phyloP scores from a whole-genome alignment of 1,140 invertebrate species.

The Sarcophaga peregrina region DNA sequence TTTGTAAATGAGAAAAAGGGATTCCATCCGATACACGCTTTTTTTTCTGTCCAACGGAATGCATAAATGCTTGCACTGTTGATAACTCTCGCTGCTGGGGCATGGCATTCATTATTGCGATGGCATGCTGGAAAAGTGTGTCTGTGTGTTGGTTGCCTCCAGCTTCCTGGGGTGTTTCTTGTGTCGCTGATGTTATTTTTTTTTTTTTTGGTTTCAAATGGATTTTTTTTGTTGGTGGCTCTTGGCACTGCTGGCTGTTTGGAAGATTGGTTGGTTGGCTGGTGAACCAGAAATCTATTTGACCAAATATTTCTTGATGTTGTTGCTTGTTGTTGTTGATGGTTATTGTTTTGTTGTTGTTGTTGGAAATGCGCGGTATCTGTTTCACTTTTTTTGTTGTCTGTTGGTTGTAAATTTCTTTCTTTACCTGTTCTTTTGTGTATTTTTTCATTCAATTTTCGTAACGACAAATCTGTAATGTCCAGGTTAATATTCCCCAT shows the following conservation, averaged over 20 bases:
- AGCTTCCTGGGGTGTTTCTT: slow-evolving; percentile 36
- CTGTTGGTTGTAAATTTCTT: slow-evolving; percentile 8
- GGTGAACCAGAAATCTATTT: slow-evolving; percentile 27
- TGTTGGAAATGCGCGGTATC: slow-evolving; percentile 16
- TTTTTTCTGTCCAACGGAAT: background rate
- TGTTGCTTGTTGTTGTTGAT: background rate
- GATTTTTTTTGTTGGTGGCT: background rate
- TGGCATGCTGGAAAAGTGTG: background rate
- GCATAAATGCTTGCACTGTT: slow-evolving; percentile 23
- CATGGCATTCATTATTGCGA: slow-evolving; percentile 12
- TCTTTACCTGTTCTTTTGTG: slow-evolving; percentile 10
- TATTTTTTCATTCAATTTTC: slow-evolving; percentile 32
- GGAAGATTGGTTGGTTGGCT: too few relatives aligned
- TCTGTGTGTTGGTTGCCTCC: background rate
- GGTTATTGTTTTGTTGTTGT: background rate
- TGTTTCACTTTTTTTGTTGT: background rate
- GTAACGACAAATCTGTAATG: slow-evolving; percentile 39
- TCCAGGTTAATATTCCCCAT: slow-evolving; percentile 9
- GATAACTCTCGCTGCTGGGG: slow-evolving; percentile 17
- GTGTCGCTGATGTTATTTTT: background rate
- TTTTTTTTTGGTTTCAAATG: background rate
- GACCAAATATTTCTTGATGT: slow-evolving; percentile 10
- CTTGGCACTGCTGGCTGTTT: background rate
- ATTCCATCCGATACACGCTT: background rate
- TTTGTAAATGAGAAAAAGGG: background rate